Evolutionary conservation across 2,888 invertebrate genomes (phyloP).

Genomic region (Baronia brevicornis): DNA sequence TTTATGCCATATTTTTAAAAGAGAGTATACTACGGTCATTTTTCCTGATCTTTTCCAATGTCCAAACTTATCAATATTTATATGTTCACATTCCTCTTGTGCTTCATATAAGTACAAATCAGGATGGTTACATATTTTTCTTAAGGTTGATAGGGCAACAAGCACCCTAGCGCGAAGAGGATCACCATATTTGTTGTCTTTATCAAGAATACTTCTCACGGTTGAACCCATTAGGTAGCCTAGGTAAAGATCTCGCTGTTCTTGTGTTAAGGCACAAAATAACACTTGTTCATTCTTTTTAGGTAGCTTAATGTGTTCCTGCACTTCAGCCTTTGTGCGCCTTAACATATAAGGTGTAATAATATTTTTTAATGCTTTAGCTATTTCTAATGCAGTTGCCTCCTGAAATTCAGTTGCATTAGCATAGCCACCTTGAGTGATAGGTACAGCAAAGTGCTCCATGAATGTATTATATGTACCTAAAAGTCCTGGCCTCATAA

Average conservation of each 20-base stretch:
- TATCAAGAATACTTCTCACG: slow-evolving; percentile 74
- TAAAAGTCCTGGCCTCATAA: slow-evolving; percentile 92
- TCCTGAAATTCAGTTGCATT: slow-evolving; percentile 91
- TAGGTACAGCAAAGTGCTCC: slow-evolving; percentile 92
- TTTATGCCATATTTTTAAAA: slow-evolving; percentile 92
- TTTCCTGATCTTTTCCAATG: slow-evolving; percentile 91
- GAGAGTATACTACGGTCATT: slow-evolving; percentile 90
- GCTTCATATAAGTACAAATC: slow-evolving; percentile 86
- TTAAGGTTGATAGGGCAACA: slow-evolving; percentile 83
- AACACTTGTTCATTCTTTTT: slow-evolving; percentile 94
- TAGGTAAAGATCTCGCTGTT: slow-evolving; percentile 87
- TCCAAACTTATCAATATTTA: slow-evolving; percentile 79
- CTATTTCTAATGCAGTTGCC: slow-evolving; percentile 91
- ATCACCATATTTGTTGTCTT: slow-evolving; percentile 70
- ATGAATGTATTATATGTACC: slow-evolving; percentile 89
- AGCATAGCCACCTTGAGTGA: slow-evolving; percentile 92
- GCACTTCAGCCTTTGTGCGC: slow-evolving; percentile 91
- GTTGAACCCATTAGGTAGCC: slow-evolving; percentile 76
- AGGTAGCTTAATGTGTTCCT: slow-evolving; percentile 85
- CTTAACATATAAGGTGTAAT: slow-evolving; percentile 92
- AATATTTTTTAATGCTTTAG: slow-evolving; percentile 87
- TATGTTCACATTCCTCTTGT: slow-evolving; percentile 54
- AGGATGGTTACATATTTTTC: slow-evolving; percentile 94
- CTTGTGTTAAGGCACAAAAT: slow-evolving; percentile 91
- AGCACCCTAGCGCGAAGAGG: slow-evolving; percentile 79